phyloP scores from a whole-genome alignment of 2,797 vertebrate genomes.

The Poeciliopsis gracilis region DNA sequence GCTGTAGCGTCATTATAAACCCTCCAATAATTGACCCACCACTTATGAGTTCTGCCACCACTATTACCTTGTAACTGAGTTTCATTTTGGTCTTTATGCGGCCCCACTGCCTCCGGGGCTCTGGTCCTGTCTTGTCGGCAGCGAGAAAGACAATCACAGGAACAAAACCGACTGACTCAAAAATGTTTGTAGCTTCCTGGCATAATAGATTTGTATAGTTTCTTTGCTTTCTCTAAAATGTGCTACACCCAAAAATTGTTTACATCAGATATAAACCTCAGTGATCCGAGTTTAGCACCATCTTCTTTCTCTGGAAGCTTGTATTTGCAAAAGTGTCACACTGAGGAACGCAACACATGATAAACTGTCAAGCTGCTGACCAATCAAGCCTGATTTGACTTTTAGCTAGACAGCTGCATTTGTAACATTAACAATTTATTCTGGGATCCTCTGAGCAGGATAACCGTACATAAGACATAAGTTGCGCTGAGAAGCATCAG shows the following conservation, averaged over 20 bases:
- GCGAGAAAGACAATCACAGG: neutral
- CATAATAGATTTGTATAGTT: constrained; percentile 18
- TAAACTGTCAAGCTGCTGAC: neutral
- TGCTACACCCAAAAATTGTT: constrained; percentile 35
- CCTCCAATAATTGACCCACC: neutral
- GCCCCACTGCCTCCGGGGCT: neutral
- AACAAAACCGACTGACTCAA: constrained; percentile 4
- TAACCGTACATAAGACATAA: constrained; percentile 19
- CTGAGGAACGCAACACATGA: neutral
- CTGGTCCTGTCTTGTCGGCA: neutral
- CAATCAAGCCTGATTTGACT: neutral
- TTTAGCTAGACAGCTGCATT: neutral
- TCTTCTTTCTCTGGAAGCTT: neutral
- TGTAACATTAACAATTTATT: neutral
- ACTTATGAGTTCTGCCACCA: neutral
- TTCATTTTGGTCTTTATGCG: neutral
- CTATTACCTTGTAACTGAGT: neutral
- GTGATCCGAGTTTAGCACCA: neutral
- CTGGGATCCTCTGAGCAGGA: neutral
- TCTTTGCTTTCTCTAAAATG: constrained; percentile 32
- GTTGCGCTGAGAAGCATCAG: constrained; percentile 23
- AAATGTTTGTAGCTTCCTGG: constrained; percentile 2
- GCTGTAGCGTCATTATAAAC: too few relatives aligned
- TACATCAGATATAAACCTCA: constrained; percentile 15
- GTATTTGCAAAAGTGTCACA: neutral